Evolutionary conservation across 1,140 invertebrate genomes (phyloP).

Genomic region (Batillaria attramentaria): DNA sequence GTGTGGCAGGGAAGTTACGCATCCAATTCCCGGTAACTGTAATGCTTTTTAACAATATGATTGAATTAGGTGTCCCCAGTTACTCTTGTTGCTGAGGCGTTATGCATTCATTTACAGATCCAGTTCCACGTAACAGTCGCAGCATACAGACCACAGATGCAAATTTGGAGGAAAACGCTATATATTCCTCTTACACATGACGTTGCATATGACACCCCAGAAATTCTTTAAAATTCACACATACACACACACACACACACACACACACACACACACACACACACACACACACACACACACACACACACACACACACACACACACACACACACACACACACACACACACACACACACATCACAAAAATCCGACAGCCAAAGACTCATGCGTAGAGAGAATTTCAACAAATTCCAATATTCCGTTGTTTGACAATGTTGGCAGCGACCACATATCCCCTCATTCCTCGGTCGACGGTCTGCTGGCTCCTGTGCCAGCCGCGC

Average conservation of each 20-base stretch:
- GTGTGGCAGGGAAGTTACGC: too few species aligned
- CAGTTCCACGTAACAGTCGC: background rate
- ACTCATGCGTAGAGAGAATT: too few species aligned
- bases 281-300: conserved; percentile 2
- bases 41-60: too few species aligned
- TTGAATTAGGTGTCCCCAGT: too few species aligned
- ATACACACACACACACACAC: background rate
- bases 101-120: background rate
- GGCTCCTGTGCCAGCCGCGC: too few species aligned
- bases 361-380: too few species aligned
- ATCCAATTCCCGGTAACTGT: too few species aligned
- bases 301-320: conserved; percentile 2
- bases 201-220: background rate
- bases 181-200: background rate
- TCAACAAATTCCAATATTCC: too few species aligned
- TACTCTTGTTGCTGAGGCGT: background rate
- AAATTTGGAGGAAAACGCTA: background rate
- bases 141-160: background rate
- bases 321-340: background rate
- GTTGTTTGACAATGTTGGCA: too few species aligned
- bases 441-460: too few species aligned
- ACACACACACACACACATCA: background rate
- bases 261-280: conserved; percentile 2
- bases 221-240: background rate
- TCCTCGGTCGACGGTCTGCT: too few species aligned